Conservation (phyloP, 2,797 vertebrate genomes). For the Typhlichthys subterraneus region DNA sequence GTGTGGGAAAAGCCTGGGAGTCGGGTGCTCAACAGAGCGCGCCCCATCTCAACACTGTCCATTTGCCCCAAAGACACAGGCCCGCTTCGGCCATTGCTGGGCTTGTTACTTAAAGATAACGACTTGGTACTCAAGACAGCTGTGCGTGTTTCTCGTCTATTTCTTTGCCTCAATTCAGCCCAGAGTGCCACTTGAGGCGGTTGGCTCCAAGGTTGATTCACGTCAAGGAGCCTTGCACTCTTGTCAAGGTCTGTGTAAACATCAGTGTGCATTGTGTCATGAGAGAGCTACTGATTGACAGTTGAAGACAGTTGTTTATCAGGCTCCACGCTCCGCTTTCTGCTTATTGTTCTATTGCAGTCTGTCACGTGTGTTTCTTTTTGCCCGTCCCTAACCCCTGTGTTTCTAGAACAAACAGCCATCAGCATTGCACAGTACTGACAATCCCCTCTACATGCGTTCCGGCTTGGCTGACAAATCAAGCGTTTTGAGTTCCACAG, state of each 20-base stretch:
- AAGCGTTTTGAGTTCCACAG: conserved; percentile 45
- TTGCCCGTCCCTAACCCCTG: neutral
- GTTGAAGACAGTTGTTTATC: conserved; percentile 24
- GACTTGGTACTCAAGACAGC: conserved; percentile 32
- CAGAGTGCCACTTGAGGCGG: conserved; percentile 53
- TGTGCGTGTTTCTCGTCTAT: conserved; percentile 46
- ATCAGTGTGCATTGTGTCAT: conserved; percentile 38
- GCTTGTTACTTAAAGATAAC: conserved; percentile 40
- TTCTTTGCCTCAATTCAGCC: conserved; percentile 57
- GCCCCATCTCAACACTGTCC: conserved; percentile 49
- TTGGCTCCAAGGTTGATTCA: conserved; percentile 34
- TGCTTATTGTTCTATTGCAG: conserved; percentile 9
- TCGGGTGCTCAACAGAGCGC: conserved; percentile 58
- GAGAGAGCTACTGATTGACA: conserved; percentile 32
- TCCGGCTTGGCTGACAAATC: conserved; percentile 26
- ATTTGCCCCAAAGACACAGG: conserved; percentile 25
- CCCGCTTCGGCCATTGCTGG: conserved; percentile 15
- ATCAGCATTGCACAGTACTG: conserved; percentile 8
- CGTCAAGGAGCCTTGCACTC: conserved; percentile 40
- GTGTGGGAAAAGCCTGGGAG: conserved; percentile 80
- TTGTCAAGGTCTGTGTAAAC: conserved; percentile 41
- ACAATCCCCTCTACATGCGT: conserved; percentile 4
- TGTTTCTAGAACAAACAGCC: conserved; percentile 13
- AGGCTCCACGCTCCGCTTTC: conserved; percentile 7
- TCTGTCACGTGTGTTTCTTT: neutral